Conservation (phyloP, 2,113 vertebrate genomes). For the Colaptes auratus region DNA sequence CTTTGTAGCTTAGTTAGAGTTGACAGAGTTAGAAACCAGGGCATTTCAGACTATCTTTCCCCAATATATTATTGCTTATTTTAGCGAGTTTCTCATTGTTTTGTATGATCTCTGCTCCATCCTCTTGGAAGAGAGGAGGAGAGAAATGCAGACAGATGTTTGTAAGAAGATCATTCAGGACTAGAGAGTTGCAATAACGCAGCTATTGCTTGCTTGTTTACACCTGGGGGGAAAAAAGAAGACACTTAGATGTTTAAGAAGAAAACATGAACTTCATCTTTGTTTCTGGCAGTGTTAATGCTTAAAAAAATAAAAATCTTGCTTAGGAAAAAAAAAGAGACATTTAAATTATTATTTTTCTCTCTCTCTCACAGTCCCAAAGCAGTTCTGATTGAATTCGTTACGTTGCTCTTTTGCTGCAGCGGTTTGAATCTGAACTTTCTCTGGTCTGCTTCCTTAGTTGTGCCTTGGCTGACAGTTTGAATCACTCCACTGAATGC, state of each 20-base stretch:
- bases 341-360: background rate
- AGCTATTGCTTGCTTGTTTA: background rate
- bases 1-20: background rate
- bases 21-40: background rate
- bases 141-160: background rate
- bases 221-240: background rate
- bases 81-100: background rate
- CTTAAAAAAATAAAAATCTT: background rate
- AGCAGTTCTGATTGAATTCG: background rate
- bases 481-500: background rate
- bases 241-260: background rate
- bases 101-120: background rate
- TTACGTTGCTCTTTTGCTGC: background rate
- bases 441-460: background rate
- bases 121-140: background rate
- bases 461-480: constrained; percentile 4
- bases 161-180: background rate
- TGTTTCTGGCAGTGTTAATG: background rate
- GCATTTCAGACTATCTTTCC: background rate
- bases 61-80: background rate
- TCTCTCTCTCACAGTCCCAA: background rate
- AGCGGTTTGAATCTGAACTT: background rate
- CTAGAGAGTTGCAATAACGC: background rate
- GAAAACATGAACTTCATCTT: background rate
- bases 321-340: background rate